Base-by-base conservation (phyloP, 2,888 invertebrate genomes). In the Autographa gamma region DNA sequence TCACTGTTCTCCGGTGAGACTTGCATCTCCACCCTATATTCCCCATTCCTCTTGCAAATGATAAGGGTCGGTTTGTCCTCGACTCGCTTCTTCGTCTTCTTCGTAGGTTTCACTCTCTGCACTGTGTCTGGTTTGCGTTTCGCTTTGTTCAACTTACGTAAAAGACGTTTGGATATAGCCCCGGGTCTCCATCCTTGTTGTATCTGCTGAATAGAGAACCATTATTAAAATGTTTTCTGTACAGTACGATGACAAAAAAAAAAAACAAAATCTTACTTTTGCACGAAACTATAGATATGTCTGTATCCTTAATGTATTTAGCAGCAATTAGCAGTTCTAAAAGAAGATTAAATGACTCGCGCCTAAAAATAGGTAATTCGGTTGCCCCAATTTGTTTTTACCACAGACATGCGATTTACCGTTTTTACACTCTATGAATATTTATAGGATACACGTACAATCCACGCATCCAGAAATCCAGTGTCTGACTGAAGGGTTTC, bases 101-200 rank as follows among this genome's bases (percentile, higher is more conserved):
- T 93, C 7, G 74, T 68, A 3, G 84, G 86, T 67, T 83, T 88
- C 0, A 79, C 70, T 25, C 73, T 75, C 60, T 82, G 69, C 2
- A 85, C 83, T 0, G 81, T 76, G 1, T 78, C 81, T 18, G 81
- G 86, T 43, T 73, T 73, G 14, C 66, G 68, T 79, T 93, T 93
- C 0, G 90, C 93, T 67, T 88, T 86, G 32, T 90, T 92, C 8
- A 95, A 80, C 74, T 89, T 87, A 38, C 85, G 85, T 0, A 95
- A 85, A 6, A 95, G 86, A 11, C 87, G 88, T 66, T 92, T 93
- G 0, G 93, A 90, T 69, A 95, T 90, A 0, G 95, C 95, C 0
- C 95, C 95, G 4, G 95, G 95, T 70, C 84, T 92, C 95, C 95
- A 95, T 41, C 93, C 93, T 48, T 85, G 82, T n/a, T 82, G 76